These are phyloP conservation scores for Naja naja DNA, from an alignment of 2,113 vertebrate species.

Conservation along the genomic window DNA sequence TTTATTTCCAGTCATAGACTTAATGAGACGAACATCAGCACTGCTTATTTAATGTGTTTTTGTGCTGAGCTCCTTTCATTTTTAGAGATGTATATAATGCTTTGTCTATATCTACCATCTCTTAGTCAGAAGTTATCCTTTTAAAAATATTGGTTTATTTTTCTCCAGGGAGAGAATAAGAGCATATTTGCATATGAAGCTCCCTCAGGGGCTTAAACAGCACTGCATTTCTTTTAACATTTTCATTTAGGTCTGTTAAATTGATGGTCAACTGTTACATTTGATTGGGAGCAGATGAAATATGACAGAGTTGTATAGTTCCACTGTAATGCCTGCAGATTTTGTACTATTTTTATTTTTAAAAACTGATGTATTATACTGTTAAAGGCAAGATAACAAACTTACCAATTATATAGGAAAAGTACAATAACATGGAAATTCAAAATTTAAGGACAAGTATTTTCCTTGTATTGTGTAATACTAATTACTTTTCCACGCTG, in stretches of 20 bases:
- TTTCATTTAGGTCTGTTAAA: constrained; percentile 12
- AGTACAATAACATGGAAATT: constrained; percentile 56
- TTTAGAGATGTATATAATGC: constrained; percentile 19
- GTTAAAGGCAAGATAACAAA: constrained; percentile 44
- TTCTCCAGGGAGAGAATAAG: background rate
- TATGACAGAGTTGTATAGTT: constrained; percentile 5
- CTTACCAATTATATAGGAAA: constrained; percentile 45
- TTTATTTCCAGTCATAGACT: background rate
- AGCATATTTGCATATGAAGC: background rate
- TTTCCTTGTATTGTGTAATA: constrained; percentile 11
- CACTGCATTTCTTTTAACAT: constrained; percentile 47
- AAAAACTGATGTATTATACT: constrained; percentile 53
- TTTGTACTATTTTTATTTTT: constrained; percentile 42
- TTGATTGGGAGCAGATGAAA: background rate
- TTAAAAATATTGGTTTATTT: background rate
- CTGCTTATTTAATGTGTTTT: background rate
- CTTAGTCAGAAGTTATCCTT: background rate
- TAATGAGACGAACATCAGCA: background rate
- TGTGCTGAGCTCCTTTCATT: background rate
- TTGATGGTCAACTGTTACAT: constrained; percentile 5
- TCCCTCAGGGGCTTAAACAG: constrained; percentile 19
- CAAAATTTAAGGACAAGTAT: constrained; percentile 27
- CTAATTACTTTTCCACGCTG: background rate
- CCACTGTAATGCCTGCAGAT: constrained; percentile 40
- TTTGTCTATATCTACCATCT: background rate